Percentiles rank a stretch among this genome's conserved stretches.
Evolutionary conservation across 2,888 invertebrate species (phyloP).

Genomic region (Hemaris fuciformis): DNA sequence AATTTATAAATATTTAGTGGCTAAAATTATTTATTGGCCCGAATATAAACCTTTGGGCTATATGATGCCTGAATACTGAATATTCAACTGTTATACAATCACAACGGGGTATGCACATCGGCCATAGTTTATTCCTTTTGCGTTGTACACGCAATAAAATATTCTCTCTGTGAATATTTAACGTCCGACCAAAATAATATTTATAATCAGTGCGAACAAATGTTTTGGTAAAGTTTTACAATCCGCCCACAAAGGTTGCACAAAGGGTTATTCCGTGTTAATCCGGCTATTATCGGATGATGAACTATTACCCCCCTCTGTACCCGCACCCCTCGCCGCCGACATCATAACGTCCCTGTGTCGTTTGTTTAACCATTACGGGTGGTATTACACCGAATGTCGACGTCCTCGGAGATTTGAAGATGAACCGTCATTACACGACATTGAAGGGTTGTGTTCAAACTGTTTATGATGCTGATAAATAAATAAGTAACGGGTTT

Average conservation of each 20-base stretch:
- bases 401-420: constrained; percentile 48
- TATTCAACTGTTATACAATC: neutral
- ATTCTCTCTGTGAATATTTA: constrained; percentile 52
- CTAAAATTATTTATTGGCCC: too few relatives aligned
- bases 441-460: constrained; percentile 22
- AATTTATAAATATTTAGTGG: too few relatives aligned
- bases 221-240: constrained; percentile 69
- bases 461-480: neutral
- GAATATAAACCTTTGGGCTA: too few relatives aligned
- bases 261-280: constrained; percentile 75
- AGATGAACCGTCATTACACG: constrained; percentile 34
- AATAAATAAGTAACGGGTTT: neutral
- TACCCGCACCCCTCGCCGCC: constrained; percentile 24
- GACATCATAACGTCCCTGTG: too few relatives aligned
- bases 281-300: constrained; percentile 74
- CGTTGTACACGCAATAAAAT: constrained; percentile 28
- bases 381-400: constrained; percentile 69
- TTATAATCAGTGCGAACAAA: constrained; percentile 58
- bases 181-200: constrained; percentile 54
- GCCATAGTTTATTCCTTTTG: neutral
- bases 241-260: constrained; percentile 75
- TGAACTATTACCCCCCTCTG: constrained; percentile 53
- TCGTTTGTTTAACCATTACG: constrained; percentile 38
- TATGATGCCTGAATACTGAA: neutral
- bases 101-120: neutral